A percentile compares a stretch with the other conserved stretches of the same genome.
phyloP scores from a whole-genome alignment of 2,888 invertebrate species.

The Bibio marci region DNA sequence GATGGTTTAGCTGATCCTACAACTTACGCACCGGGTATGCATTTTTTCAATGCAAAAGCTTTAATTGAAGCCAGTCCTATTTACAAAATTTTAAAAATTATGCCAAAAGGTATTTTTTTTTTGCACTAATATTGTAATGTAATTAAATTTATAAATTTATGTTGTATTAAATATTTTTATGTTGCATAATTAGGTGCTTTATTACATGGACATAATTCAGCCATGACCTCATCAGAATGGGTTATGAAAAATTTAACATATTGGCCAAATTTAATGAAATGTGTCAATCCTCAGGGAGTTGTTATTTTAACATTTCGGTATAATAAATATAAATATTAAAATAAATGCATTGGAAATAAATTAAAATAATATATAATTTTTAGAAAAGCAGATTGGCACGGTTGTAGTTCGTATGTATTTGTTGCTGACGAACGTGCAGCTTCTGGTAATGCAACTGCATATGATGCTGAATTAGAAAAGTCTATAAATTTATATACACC shows the following conservation, averaged over 20 bases:
- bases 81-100: constrained; percentile 36
- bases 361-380: no score
- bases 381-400: no score
- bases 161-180: background rate
- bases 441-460: constrained; percentile 24
- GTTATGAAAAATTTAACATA: constrained; percentile 34
- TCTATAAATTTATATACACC: constrained; percentile 39
- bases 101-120: constrained; percentile 35
- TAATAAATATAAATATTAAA: constrained; percentile 5
- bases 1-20: constrained; percentile 22
- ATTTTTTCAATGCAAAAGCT: constrained; percentile 35
- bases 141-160: no score
- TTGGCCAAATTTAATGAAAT: constrained; percentile 22
- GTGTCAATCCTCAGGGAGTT: constrained; percentile 13
- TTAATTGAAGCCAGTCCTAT: constrained; percentile 37
- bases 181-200: constrained; percentile 24
- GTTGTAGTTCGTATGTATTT: no score
- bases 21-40: constrained; percentile 35
- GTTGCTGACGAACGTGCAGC: constrained; percentile 24
- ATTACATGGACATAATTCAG: constrained; percentile 36
- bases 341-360: constrained; percentile 19
- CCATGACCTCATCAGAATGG: constrained; percentile 33
- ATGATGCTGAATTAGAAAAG: constrained; percentile 36
- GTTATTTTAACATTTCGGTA: constrained; percentile 16
- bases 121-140: no score